phyloP scores from a whole-genome alignment of 1,140 invertebrate genomes.

The Calephelis virginiensis region DNA sequence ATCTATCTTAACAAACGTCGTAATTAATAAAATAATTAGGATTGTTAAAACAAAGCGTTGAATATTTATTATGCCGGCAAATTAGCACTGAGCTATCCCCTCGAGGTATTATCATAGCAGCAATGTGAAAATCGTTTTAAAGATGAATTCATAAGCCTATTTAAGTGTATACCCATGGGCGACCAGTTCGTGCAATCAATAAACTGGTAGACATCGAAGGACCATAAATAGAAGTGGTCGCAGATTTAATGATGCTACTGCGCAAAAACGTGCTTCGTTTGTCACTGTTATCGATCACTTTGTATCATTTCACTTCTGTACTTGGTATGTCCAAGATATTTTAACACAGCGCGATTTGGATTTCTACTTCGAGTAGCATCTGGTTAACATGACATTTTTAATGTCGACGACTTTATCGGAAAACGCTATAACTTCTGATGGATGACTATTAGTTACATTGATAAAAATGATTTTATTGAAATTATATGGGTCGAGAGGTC shows the following conservation, averaged over 20 bases:
- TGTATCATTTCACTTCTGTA: conserved; percentile 46
- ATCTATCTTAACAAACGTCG: too few species aligned
- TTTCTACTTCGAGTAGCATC: neutral
- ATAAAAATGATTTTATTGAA: too few species aligned
- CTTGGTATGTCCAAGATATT: conserved; percentile 10
- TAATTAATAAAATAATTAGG: too few species aligned
- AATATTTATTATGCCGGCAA: too few species aligned
- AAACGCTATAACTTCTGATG: too few species aligned
- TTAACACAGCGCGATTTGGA: neutral
- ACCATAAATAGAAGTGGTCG: conserved; percentile 64
- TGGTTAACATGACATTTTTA: too few species aligned
- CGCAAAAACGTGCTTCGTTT: conserved; percentile 50
- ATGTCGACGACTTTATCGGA: too few species aligned
- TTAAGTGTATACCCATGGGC: conserved; percentile 35
- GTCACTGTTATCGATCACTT: conserved; percentile 60
- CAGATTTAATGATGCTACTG: conserved; percentile 55
- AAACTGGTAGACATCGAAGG: conserved; percentile 53
- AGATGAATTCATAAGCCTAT: conserved; percentile 50
- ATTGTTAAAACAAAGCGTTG: too few species aligned
- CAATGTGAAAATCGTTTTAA: conserved; percentile 53
- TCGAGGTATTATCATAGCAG: conserved; percentile 20
- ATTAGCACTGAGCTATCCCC: neutral
- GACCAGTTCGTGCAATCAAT: conserved; percentile 61
- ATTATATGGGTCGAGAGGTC: too few species aligned
- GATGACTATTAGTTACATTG: too few species aligned